A percentile compares a stretch with the other conserved stretches of the same genome.
These are phyloP conservation scores for Pempheris klunzingeri DNA, from an alignment of 2,797 vertebrate species.

Conservation along the genomic window DNA sequence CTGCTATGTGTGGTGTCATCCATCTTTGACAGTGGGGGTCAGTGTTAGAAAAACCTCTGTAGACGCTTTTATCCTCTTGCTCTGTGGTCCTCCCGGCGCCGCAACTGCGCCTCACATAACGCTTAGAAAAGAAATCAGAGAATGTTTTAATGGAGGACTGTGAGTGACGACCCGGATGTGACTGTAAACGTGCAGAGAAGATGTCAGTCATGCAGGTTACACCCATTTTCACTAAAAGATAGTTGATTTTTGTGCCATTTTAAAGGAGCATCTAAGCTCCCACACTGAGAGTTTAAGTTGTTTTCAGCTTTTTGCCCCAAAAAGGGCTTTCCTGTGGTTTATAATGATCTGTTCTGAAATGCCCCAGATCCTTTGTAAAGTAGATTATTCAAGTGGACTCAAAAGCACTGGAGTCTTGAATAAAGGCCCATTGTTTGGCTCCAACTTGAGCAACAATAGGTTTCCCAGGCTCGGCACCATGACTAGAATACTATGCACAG, in stretches of 20 bases:
- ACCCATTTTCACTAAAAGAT: not conserved
- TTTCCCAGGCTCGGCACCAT: constrained; percentile 55
- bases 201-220: no score
- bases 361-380: constrained; percentile 67
- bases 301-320: no score
- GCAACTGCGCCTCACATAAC: not conserved
- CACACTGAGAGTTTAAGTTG: not conserved
- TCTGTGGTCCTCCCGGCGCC: constrained; percentile 20
- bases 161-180: no score
- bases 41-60: not conserved
- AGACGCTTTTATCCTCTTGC: not conserved
- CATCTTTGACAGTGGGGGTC: constrained; percentile 50
- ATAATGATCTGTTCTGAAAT: constrained; percentile 53
- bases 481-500: constrained; percentile 52
- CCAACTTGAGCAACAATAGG: constrained; percentile 48
- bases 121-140: not conserved
- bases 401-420: constrained; percentile 60
- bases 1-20: constrained; percentile 34
- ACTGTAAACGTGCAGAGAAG: no score
- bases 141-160: not conserved
- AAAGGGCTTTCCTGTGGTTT: not conserved
- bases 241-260: not conserved
- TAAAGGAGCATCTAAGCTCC: not conserved
- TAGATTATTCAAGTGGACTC: constrained; percentile 72
- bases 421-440: constrained; percentile 74